Percentiles rank a stretch among this genome's conserved stretches.
phyloP scores from a whole-genome alignment of 2,888 invertebrate species.

The Leucophenga montana region DNA sequence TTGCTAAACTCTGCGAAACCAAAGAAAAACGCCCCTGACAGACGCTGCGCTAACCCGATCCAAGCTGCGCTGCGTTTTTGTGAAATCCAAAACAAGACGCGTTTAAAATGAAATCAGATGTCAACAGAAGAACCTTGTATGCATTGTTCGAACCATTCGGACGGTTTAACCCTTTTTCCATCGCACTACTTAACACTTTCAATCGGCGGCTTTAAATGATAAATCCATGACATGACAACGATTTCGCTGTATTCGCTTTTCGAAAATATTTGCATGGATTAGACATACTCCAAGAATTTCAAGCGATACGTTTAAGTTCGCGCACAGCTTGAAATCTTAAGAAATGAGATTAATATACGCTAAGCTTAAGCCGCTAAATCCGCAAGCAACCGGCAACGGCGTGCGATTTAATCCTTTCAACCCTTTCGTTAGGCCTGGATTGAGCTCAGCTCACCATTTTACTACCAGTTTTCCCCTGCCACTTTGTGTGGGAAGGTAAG shows the following conservation, averaged over 20 bases:
- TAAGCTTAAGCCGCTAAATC: slow-evolving; percentile 51
- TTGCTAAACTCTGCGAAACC: slow-evolving; percentile 3
- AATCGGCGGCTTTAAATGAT: slow-evolving; percentile 40
- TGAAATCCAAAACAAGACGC: background rate
- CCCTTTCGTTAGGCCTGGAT: slow-evolving; percentile 46
- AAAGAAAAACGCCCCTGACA: slow-evolving; percentile 6
- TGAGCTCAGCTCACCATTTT: background rate
- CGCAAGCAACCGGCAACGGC: slow-evolving; percentile 12
- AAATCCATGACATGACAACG: slow-evolving; percentile 40
- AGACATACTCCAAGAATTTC: slow-evolving; percentile 32
- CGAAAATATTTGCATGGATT: slow-evolving; percentile 66
- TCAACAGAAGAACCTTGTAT: slow-evolving; percentile 27
- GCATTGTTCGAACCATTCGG: background rate
- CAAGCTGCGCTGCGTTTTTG: background rate
- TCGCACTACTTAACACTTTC: slow-evolving; percentile 32
- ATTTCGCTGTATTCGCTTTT: slow-evolving; percentile 41
- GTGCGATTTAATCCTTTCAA: slow-evolving; percentile 57
- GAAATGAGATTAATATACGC: slow-evolving; percentile 61
- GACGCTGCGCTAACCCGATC: too few species aligned
- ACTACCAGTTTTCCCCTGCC: background rate
- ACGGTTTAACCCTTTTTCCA: slow-evolving; percentile 41
- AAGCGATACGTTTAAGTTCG: background rate
- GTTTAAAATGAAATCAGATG: slow-evolving; percentile 54
- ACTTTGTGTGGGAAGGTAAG: slow-evolving; percentile 59
- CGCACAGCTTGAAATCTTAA: slow-evolving; percentile 43